A percentile compares a stretch with the other conserved stretches of the same genome.
phyloP scores from a whole-genome alignment of 2,888 invertebrate species.

The Abrostola triplasia region DNA sequence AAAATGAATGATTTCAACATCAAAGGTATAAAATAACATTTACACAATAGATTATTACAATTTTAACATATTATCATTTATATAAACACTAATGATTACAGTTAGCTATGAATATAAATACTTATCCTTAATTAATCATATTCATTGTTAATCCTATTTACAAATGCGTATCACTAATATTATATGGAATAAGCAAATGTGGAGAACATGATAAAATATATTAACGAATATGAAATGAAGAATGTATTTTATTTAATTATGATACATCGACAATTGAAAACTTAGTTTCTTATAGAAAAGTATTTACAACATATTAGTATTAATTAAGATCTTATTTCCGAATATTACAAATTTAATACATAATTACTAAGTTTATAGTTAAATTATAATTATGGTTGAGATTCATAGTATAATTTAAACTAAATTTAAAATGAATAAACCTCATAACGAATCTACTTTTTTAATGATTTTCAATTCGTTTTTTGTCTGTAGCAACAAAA shows the following conservation, averaged over 20 bases:
- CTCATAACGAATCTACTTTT: neutral
- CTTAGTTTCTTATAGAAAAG: slow-evolving; percentile 5
- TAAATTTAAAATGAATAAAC: neutral
- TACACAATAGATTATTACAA: too few relatives aligned
- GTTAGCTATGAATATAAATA: slow-evolving; percentile 45
- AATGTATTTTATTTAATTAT: neutral
- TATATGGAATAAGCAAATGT: slow-evolving; percentile 28
- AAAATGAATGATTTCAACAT: too few relatives aligned
- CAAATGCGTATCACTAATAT: slow-evolving; percentile 57
- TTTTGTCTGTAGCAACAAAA: too few relatives aligned
- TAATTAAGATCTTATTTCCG: neutral
- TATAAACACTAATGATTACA: slow-evolving; percentile 25
- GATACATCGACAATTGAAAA: slow-evolving; percentile 2
- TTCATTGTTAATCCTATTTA: slow-evolving; percentile 55
- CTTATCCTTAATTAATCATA: slow-evolving; percentile 43
- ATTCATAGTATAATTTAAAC: slow-evolving; percentile 4
- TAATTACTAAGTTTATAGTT: neutral
- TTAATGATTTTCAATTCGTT: too few relatives aligned
- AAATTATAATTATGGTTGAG: neutral
- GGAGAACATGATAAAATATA: slow-evolving; percentile 3
- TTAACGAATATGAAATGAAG: slow-evolving; percentile 5
- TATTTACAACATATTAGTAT: slow-evolving; percentile 37
- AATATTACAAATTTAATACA: neutral
- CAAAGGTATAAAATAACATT: neutral
- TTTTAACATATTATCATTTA: slow-evolving; percentile 9